Conservation (phyloP, 2,888 invertebrate genomes). For the Meteorus cinctellus region DNA sequence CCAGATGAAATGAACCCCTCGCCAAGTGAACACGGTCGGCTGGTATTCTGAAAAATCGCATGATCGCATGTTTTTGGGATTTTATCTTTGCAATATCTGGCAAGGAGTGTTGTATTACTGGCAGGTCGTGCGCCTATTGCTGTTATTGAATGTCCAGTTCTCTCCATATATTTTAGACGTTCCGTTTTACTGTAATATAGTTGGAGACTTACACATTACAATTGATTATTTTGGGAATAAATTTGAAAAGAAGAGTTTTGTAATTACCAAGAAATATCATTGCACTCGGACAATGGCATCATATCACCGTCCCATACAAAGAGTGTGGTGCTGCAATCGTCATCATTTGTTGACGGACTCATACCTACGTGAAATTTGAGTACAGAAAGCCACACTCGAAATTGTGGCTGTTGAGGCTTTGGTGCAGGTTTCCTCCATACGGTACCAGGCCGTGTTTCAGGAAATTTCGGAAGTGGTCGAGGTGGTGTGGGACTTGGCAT, state of each 20-base stretch:
- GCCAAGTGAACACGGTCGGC: constrained; percentile 84
- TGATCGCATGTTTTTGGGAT: constrained; percentile 90
- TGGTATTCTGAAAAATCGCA: constrained; percentile 79
- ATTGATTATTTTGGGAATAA: not conserved
- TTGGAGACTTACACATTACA: constrained; percentile 17
- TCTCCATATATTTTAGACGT: constrained; percentile 62
- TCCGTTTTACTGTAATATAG: constrained; percentile 69
- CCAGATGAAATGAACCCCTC: constrained; percentile 90
- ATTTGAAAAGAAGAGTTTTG: not conserved
- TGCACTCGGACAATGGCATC: constrained; percentile 83
- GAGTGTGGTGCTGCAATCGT: constrained; percentile 87
- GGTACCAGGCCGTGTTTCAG: constrained; percentile 69
- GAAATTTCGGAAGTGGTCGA: constrained; percentile 70
- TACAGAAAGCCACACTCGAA: constrained; percentile 89
- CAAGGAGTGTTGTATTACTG: constrained; percentile 85
- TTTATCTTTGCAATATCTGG: constrained; percentile 87
- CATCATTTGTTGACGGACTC: constrained; percentile 80
- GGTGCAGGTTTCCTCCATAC: constrained; percentile 75
- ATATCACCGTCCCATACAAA: constrained; percentile 88
- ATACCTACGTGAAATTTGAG: constrained; percentile 88
- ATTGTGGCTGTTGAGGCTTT: constrained; percentile 79
- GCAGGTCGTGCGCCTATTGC: constrained; percentile 72
- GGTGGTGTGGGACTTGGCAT: constrained; percentile 76
- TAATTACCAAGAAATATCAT: constrained; percentile 86
- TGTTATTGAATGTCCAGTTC: constrained; percentile 56